Conservation (phyloP, 2,888 invertebrate species). For the Galeopsomyia nigrocyanea region DNA sequence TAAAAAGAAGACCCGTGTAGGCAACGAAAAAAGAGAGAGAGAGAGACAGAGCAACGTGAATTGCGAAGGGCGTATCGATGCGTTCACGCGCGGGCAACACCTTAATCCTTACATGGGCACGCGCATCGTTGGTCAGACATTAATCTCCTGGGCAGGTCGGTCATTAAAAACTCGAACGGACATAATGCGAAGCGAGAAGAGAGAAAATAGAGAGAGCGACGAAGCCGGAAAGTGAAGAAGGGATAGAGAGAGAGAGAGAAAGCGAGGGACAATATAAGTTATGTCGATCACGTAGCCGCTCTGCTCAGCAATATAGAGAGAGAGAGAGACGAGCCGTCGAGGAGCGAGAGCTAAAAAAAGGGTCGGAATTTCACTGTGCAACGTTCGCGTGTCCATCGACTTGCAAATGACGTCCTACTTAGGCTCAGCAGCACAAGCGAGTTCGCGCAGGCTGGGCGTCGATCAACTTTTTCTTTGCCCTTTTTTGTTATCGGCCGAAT, state of each 20-base stretch:
- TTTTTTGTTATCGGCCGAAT: slow-evolving; percentile 15
- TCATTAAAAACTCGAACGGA: too few species aligned
- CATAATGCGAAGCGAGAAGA: neutral
- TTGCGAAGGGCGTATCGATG: slow-evolving; percentile 2
- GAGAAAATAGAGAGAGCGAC: slow-evolving; percentile 23
- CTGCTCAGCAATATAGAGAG: neutral
- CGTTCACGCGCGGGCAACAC: slow-evolving; percentile 1
- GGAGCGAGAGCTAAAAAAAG: neutral
- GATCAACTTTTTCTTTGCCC: slow-evolving; percentile 13
- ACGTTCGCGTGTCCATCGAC: slow-evolving; percentile 23
- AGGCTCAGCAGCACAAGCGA: too few species aligned
- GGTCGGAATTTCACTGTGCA: slow-evolving; percentile 24
- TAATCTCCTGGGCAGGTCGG: too few species aligned
- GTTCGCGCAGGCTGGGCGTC: neutral
- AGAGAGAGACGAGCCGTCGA: too few species aligned
- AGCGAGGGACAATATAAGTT: slow-evolving; percentile 12
- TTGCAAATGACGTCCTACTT: slow-evolving; percentile 35
- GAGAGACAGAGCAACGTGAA: neutral
- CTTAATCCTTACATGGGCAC: slow-evolving; percentile 14
- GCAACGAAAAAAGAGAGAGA: neutral
- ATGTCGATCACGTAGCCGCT: slow-evolving; percentile 39
- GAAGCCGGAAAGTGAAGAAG: neutral
- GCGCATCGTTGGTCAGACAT: neutral
- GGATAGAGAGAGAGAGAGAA: neutral
- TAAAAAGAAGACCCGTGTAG: neutral